These are phyloP conservation scores for Hyposoter didymator DNA, from an alignment of 2,888 invertebrate genomes.

Conservation along the genomic window DNA sequence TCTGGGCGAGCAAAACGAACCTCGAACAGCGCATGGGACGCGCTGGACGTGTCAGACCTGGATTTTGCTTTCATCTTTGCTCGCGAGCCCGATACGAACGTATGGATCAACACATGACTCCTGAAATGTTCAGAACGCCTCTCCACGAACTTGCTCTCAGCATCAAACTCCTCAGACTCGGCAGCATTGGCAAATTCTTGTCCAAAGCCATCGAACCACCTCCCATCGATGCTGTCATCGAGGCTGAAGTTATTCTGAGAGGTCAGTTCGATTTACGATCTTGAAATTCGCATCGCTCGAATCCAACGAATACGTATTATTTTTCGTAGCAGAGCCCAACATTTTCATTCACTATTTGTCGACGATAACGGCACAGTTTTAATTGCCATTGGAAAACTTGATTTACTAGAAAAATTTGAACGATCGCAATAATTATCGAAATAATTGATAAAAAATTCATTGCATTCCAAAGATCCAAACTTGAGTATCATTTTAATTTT, in stretches of 20 bases:
- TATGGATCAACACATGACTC: constrained; percentile 95
- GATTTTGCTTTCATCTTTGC: constrained; percentile 97
- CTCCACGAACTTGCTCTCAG: constrained; percentile 97
- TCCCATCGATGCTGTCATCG: constrained; percentile 98
- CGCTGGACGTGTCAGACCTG: constrained; percentile 97
- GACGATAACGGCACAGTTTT: too few species aligned
- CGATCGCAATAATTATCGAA: too few species aligned
- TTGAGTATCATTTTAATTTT: too few species aligned
- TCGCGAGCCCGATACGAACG: constrained; percentile 90
- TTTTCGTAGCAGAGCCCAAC: too few species aligned
- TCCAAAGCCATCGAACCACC: constrained; percentile 98
- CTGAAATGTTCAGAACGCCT: constrained; percentile 99
- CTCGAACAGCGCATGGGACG: constrained; percentile 97
- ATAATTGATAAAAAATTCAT: too few species aligned
- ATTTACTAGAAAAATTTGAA: too few species aligned
- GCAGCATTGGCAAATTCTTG: constrained; percentile 96
- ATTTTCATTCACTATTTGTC: too few species aligned
- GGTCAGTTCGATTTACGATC: constrained; percentile 76
- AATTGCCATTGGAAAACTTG: too few species aligned
- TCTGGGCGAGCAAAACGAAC: constrained; percentile 97
- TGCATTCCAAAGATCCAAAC: too few species aligned
- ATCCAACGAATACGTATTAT: too few species aligned
- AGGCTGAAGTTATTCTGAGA: constrained; percentile 93
- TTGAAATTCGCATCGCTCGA: too few species aligned
- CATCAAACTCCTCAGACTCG: constrained; percentile 95